A percentile compares a stretch with the other conserved stretches of the same genome.
These are phyloP conservation scores for Pempheris klunzingeri DNA, from an alignment of 2,797 vertebrate genomes.

Conservation along the genomic window DNA sequence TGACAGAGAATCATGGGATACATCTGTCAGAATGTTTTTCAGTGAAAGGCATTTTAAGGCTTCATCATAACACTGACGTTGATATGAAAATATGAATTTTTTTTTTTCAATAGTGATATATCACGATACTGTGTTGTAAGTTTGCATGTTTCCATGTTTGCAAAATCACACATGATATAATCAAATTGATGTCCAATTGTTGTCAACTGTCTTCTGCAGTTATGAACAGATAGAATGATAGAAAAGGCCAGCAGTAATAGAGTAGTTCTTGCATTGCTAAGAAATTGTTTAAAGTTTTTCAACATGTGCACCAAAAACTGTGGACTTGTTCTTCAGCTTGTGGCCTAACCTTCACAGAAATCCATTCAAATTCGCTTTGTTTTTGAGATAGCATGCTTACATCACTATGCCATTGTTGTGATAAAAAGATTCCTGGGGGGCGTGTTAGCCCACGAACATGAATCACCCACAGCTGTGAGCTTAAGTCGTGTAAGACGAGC, in stretches of 20 bases:
- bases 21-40: neutral
- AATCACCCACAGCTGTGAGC: neutral
- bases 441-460: neutral
- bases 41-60: neutral
- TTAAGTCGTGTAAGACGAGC: neutral
- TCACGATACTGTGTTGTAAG: no score
- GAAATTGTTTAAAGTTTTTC: neutral
- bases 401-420: conserved; percentile 1
- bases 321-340: no score
- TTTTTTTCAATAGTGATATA: neutral
- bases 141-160: neutral
- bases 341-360: neutral
- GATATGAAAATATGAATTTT: neutral
- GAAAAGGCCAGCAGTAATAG: neutral
- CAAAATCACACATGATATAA: neutral
- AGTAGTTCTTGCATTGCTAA: neutral
- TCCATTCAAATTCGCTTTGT: neutral
- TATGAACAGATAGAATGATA: no score
- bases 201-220: neutral
- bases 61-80: neutral
- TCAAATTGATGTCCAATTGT: neutral
- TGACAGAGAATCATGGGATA: neutral
- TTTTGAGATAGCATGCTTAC: neutral
- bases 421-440: neutral
- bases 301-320: neutral